These are phyloP conservation scores for Acanthurus lineatus DNA, from an alignment of 2,797 vertebrate species.

Conservation along the genomic window DNA sequence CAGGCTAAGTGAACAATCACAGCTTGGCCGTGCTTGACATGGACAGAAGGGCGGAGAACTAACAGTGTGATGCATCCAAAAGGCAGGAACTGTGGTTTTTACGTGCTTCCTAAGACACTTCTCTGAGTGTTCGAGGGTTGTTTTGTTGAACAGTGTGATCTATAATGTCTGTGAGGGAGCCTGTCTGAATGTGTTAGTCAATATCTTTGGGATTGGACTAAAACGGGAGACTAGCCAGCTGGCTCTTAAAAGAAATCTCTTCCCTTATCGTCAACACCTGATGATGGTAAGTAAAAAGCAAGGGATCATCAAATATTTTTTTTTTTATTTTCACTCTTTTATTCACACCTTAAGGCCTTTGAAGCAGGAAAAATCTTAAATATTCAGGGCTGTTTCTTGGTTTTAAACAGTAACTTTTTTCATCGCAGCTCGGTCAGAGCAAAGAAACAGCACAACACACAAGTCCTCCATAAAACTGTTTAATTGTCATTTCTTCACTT, in stretches of 20 bases:
- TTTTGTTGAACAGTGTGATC: slow-evolving; percentile 26
- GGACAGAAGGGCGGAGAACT: slow-evolving; percentile 49
- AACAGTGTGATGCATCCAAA: slow-evolving; percentile 34
- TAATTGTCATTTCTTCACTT: background rate
- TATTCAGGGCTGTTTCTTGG: background rate
- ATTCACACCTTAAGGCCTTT: background rate
- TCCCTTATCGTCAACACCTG: background rate
- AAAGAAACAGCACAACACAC: background rate
- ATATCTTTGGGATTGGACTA: slow-evolving; percentile 1
- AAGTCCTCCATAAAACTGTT: background rate
- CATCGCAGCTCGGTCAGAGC: background rate
- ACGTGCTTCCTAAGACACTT: slow-evolving; percentile 15
- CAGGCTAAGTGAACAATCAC: slow-evolving; percentile 78
- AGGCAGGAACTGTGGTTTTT: slow-evolving; percentile 32
- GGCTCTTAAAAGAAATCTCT: background rate
- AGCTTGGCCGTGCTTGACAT: slow-evolving; percentile 53
- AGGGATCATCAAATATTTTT: background rate
- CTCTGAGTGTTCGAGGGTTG: background rate
- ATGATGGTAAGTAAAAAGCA: background rate
- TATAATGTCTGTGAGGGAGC: background rate
- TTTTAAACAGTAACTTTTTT: no score
- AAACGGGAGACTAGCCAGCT: slow-evolving; percentile 10
- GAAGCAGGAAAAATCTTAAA: background rate
- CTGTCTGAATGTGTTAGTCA: slow-evolving; percentile 4
- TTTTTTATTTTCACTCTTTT: no score